Percentiles rank a stretch among this genome's conserved stretches.
Conservation (phyloP, 2,888 invertebrate genomes). For the Lysandra bellargus region DNA sequence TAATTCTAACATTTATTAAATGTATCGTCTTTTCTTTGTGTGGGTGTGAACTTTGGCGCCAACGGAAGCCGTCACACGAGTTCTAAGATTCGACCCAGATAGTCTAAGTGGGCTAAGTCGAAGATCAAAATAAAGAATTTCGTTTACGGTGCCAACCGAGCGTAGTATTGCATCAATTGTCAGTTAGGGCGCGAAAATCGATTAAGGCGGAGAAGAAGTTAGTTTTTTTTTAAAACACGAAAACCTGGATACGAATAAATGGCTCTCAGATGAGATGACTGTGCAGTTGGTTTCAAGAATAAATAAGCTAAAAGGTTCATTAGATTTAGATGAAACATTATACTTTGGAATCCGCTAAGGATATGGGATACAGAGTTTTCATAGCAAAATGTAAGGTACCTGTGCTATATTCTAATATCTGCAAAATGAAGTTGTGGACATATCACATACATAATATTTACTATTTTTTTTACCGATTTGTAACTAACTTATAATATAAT, state of each 20-base stretch:
- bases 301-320: too few species aligned
- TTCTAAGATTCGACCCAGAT: conserved; percentile 8
- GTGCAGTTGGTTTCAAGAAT: too few species aligned
- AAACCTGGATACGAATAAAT: background rate
- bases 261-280: background rate
- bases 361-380: too few species aligned
- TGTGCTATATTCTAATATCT: too few species aligned
- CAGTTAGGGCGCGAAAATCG: conserved; percentile 25
- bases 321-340: too few species aligned
- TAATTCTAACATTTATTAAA: too few species aligned
- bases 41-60: background rate
- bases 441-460: too few species aligned
- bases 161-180: conserved; percentile 14
- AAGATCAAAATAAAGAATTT: conserved; percentile 23
- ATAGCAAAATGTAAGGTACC: too few species aligned
- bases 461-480: too few species aligned
- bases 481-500: too few species aligned
- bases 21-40: background rate
- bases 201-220: background rate
- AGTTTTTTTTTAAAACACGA: background rate
- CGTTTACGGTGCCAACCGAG: background rate
- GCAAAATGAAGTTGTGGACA: too few species aligned
- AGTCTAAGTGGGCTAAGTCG: conserved; percentile 1
- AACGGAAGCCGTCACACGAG: background rate
- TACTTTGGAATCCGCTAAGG: too few species aligned